phyloP scores from a whole-genome alignment of 2,113 vertebrate genomes.

The Atractosteus spatula region DNA sequence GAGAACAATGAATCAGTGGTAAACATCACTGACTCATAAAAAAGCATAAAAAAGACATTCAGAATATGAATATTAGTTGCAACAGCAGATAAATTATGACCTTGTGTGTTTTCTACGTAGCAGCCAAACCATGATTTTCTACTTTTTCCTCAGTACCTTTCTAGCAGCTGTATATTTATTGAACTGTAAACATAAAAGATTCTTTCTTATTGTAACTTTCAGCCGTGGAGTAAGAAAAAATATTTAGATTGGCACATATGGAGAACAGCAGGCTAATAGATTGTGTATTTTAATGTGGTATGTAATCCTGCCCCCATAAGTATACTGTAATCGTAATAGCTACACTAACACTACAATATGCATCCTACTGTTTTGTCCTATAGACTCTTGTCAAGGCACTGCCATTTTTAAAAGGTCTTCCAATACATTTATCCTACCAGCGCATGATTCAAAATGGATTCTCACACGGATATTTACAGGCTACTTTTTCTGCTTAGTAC shows the following conservation, averaged over 20 bases:
- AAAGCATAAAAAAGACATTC: conserved; percentile 52
- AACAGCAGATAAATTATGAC: conserved; percentile 41
- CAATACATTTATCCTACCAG: no score
- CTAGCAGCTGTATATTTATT: conserved; percentile 52
- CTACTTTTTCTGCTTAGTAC: no score
- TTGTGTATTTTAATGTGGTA: neutral
- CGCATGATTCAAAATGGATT: no score
- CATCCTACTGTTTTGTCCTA: no score
- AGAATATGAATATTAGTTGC: conserved; percentile 52
- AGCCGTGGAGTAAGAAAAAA: no score
- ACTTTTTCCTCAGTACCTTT: conserved; percentile 53
- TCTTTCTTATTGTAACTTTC: neutral
- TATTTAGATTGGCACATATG: neutral
- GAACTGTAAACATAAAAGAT: conserved; percentile 51
- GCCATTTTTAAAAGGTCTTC: no score
- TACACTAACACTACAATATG: no score
- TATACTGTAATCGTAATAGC: no score
- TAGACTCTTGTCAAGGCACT: no score
- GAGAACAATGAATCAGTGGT: conserved; percentile 49
- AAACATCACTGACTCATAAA: conserved; percentile 47
- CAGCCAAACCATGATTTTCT: conserved; percentile 56
- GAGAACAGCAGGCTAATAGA: neutral
- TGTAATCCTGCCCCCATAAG: no score
- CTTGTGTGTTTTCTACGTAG: conserved; percentile 53
- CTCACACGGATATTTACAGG: no score